Base-by-base conservation (phyloP, 2,888 invertebrate species). In the Ceratothoa steindachneri region DNA sequence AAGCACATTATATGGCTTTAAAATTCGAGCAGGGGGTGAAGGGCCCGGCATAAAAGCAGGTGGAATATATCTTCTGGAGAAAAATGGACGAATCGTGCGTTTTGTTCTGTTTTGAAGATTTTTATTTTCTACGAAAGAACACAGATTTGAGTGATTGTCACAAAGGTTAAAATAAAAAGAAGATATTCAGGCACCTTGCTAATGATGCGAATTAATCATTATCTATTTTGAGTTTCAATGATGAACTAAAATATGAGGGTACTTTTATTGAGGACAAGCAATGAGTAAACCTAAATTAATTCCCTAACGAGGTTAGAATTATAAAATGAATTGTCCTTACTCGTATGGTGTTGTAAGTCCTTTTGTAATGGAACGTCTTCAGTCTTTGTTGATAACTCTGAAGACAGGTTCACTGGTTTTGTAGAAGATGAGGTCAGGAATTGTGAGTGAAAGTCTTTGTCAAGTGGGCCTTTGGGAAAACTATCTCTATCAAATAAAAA, bases 41-140 rank as follows among this genome's bases (percentile, higher is more conserved):
- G 60, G 60, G 24, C 60, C 60, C n/a, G 60, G 60, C n/a, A 60
- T 60, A 24, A 22, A 60, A n/a, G 60, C 60, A 1, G 60, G 60
- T 60, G 60, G 60, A 60, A 60, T 24, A 24, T 60, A 24, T 60
- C 60, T 60, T 24, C 60, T 60, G n/a, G 2, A 60, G 22, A 1
- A 24, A 22, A 24, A 24, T 60, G 22, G 24, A 9, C 41, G 41
- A 41, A 41, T 9, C 5, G 41, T 15, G 24, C 60, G 2, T 60
- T 60, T 7, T 12, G n/a, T 12, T 55, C 55, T 55, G 19, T 55
- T 55, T 24, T n/a, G 60, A 60, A 12, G 60, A 41, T 9, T 41
- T 60, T 60, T 60, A 60, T 24, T n/a, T 60, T 60, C 41, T 41
- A 41, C 41, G 41, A 15, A 41, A 41, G 41, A 41, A 5, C 15